phyloP scores from a whole-genome alignment of 2,113 vertebrate species.

The Nasalis larvatus region DNA sequence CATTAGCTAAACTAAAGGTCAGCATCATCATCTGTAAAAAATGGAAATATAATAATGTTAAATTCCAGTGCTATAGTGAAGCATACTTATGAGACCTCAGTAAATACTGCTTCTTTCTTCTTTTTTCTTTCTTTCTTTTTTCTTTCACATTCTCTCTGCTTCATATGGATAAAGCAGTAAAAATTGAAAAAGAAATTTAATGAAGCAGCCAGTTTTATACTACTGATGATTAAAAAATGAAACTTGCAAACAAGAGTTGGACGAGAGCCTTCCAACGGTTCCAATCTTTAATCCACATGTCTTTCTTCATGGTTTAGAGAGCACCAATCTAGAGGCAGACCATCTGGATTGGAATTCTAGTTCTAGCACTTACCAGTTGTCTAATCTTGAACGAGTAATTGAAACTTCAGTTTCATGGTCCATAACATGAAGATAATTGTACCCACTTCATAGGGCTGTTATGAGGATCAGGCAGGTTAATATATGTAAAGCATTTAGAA shows the following conservation, averaged over 20 bases:
- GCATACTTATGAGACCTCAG: background rate
- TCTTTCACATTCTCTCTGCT: background rate
- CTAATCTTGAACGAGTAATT: constrained; percentile 3
- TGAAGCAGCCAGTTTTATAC: background rate
- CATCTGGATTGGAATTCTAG: background rate
- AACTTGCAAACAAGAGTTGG: background rate
- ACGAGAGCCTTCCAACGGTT: background rate
- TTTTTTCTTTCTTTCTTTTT: background rate
- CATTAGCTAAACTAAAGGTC: background rate
- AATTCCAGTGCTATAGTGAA: background rate
- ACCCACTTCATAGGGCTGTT: background rate
- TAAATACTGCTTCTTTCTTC: background rate
- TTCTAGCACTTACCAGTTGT: background rate
- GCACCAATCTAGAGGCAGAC: background rate
- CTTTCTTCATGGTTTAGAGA: constrained; percentile 19
- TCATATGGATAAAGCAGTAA: background rate
- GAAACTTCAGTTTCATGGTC: background rate
- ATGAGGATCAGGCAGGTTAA: background rate
- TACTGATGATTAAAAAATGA: background rate
- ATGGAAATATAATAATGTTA: background rate
- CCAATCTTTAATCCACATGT: background rate
- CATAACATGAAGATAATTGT: background rate
- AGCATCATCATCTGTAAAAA: constrained; percentile 1
- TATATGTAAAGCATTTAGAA: background rate
- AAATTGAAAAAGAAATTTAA: background rate